Evolutionary conservation across 2,888 invertebrate genomes (phyloP).

Genomic region (Parochlus steinenii): DNA sequence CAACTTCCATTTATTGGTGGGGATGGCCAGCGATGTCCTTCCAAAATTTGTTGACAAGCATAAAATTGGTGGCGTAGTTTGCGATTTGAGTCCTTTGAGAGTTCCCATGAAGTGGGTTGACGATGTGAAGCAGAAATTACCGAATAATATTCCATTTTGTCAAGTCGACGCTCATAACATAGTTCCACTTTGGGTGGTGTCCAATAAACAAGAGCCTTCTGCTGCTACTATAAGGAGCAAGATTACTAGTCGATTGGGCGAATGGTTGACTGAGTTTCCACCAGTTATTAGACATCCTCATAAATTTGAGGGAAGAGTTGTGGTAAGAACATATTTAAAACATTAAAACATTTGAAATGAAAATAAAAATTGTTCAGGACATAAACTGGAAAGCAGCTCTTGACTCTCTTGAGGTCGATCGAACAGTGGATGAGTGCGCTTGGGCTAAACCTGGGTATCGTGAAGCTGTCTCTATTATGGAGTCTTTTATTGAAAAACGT

Average conservation of each 20-base stretch:
- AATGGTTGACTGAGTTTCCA: constrained; percentile 68
- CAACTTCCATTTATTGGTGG: constrained; percentile 59
- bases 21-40: constrained; percentile 45
- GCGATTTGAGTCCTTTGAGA: constrained; percentile 69
- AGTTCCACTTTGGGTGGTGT: constrained; percentile 76
- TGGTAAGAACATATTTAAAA: constrained; percentile 32
- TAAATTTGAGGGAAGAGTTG: constrained; percentile 37
- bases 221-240: constrained; percentile 77
- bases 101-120: constrained; percentile 54
- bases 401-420: constrained; percentile 47
- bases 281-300: constrained; percentile 57
- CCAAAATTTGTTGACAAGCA: constrained; percentile 51
- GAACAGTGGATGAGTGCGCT: constrained; percentile 51
- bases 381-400: constrained; percentile 56
- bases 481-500: constrained; percentile 50
- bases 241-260: constrained; percentile 56
- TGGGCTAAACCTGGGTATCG: constrained; percentile 65
- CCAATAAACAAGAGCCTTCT: constrained; percentile 73
- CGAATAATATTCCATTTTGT: constrained; percentile 54
- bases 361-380: constrained; percentile 23
- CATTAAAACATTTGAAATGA: too few species aligned
- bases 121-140: constrained; percentile 46
- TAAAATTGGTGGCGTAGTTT: constrained; percentile 63
- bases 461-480: constrained; percentile 46
- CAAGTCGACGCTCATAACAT: constrained; percentile 87